Evolutionary conservation across 2,888 invertebrate species (phyloP), one percentile per base, ranked within the genome.

Genomic region (Zaprionus obscuricornis): DNA sequence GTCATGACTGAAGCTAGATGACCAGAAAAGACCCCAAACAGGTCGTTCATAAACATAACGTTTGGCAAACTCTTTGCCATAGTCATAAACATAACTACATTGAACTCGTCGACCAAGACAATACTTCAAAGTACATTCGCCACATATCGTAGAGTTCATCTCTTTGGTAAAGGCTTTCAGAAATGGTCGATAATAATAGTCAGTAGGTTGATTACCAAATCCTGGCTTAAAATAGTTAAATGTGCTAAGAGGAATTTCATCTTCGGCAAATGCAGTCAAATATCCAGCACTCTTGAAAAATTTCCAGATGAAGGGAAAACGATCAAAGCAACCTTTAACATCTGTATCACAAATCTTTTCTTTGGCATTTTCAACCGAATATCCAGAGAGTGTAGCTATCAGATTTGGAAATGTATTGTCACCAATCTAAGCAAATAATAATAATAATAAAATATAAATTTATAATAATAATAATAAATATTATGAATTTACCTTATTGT

Each of bases 371-470:
- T 87, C 71, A 5, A 88, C 85, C 52, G 89, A 92, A 65, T 92
- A 91, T 0, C 97, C 97, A 0, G 94, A 93, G 4, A 95, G 91
- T 42, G 95, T 91, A 0, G 96, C 95, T 92, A 96, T 93, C 46
- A 97, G 88, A 89, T 97, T 98, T 0, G 97, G 96, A 85, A 95
- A 96, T 0, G 96, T 97, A 77, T 97, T 97, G 79, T 97, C 97
- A 0, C 93, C 96, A 52, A 95, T 92, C 92, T 95, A 84, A 3
- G 0, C 0, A 6, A 4, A 0, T 2, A 10, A 18, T 4, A 0
- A 6, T 27, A 37, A n/a, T 26, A 11, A 2, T 8, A 13, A 5
- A 3, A n/a, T 14, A 3, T 18, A 5, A 13, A 1, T 7, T 0
- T 24, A n/a, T 8, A 0, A n/a, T 13, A 7, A 8, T 8, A 3